Conservation (phyloP, 2,888 invertebrate species). For the Fragum sueziense region DNA sequence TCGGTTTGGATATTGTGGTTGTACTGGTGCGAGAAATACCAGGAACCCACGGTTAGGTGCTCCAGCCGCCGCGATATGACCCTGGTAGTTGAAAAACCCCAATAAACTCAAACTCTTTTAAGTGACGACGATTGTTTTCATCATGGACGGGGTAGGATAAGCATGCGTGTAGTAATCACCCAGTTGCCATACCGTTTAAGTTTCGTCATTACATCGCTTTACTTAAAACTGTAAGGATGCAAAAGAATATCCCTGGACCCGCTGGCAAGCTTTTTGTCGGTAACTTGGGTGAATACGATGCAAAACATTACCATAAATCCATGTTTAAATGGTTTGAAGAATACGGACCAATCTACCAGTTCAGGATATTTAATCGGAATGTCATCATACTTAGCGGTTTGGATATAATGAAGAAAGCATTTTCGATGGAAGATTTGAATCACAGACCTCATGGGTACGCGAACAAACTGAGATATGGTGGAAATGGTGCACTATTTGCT, state of each 20-base stretch:
- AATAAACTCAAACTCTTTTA: no score
- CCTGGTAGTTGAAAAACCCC: no score
- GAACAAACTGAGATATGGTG: not conserved
- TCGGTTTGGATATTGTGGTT: no score
- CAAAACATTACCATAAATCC: slow-evolving; percentile 4
- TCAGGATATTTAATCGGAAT: not conserved
- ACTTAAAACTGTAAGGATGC: no score
- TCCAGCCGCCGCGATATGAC: no score
- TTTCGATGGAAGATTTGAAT: slow-evolving; percentile 6
- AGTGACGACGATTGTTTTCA: no score
- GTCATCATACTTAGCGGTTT: not conserved
- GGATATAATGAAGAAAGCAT: slow-evolving; percentile 4
- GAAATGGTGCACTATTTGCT: not conserved
- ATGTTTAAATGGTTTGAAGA: slow-evolving; percentile 2
- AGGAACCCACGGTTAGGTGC: no score
- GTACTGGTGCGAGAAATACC: no score
- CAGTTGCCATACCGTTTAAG: no score
- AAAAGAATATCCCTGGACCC: slow-evolving; percentile 1
- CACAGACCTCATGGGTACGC: slow-evolving; percentile 1
- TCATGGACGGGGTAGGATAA: no score
- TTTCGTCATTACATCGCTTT: no score
- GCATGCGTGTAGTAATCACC: no score
- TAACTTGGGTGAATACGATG: not conserved
- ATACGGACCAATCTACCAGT: slow-evolving; percentile 10
- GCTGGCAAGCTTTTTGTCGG: not conserved